Percentiles rank a stretch among this genome's conserved stretches.
Conservation (phyloP, 2,888 invertebrate species). For the Eledona agricola region DNA sequence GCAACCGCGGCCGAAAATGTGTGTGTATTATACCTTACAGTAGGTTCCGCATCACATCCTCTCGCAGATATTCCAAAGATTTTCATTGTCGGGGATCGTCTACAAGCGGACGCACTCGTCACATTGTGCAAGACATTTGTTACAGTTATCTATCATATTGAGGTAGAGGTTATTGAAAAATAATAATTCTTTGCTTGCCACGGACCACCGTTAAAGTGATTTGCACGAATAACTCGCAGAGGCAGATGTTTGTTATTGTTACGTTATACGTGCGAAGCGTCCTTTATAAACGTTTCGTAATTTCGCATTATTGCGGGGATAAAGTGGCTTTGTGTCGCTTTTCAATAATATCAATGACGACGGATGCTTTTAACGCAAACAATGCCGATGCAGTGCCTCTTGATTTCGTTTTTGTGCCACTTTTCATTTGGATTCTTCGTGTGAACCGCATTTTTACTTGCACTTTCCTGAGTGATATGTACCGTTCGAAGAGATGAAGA, state of each 20-base stretch:
- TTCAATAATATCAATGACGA: slow-evolving; percentile 21
- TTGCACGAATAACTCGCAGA: slow-evolving; percentile 41
- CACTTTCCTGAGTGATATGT: slow-evolving; percentile 3
- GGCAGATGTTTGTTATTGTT: slow-evolving; percentile 35
- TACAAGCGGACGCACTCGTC: slow-evolving; percentile 18
- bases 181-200: slow-evolving; percentile 39
- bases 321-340: slow-evolving; percentile 20
- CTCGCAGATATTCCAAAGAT: too few relatives aligned
- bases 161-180: slow-evolving; percentile 37
- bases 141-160: slow-evolving; percentile 31
- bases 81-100: slow-evolving; percentile 14
- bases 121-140: slow-evolving; percentile 27
- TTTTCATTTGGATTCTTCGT: too few relatives aligned
- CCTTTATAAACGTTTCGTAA: slow-evolving; percentile 28
- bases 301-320: slow-evolving; percentile 10
- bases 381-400: slow-evolving; percentile 12
- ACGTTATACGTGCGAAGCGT: slow-evolving; percentile 23
- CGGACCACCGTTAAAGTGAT: slow-evolving; percentile 43
- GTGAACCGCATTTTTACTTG: slow-evolving; percentile 11
- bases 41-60: too few relatives aligned
- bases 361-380: slow-evolving; percentile 2
- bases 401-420: slow-evolving; percentile 22
- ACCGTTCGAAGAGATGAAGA: background rate
- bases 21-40: too few relatives aligned
- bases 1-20: too few relatives aligned